These are phyloP conservation scores for Oscheius sp. DNA, from an alignment of 2,888 invertebrate genomes.

Conservation along the genomic window DNA sequence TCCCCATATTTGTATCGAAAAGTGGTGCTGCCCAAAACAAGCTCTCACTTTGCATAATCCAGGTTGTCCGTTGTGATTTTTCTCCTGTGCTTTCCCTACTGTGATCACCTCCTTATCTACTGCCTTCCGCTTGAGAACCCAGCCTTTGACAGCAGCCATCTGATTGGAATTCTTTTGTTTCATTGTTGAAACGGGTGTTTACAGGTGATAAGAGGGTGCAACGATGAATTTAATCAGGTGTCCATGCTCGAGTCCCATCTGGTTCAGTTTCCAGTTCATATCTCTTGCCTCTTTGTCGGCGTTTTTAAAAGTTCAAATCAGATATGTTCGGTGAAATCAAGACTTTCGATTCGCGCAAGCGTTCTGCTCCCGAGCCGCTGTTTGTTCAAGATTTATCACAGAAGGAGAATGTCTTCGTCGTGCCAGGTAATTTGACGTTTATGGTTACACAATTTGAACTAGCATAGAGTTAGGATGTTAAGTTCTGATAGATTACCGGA, in stretches of 20 bases:
- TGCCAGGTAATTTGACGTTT: constrained; percentile 10
- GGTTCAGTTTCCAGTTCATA: constrained; percentile 23
- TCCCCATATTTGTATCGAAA: constrained; percentile 1
- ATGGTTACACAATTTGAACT: no score
- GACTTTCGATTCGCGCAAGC: constrained; percentile 45
- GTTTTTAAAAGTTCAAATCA: not conserved
- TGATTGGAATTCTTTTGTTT: constrained; percentile 12
- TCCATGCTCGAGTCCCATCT: not conserved
- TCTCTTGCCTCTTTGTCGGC: constrained; percentile 6
- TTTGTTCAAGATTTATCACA: constrained; percentile 34
- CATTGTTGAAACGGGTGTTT: constrained; percentile 10
- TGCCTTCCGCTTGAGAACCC: not conserved
- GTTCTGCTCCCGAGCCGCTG: constrained; percentile 45
- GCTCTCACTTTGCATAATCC: constrained; percentile 1
- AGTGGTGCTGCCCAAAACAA: constrained; percentile 7
- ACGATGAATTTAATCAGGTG: constrained; percentile 32
- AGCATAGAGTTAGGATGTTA: no score
- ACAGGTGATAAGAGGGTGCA: constrained; percentile 26
- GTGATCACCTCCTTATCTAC: constrained; percentile 4
- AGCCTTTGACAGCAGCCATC: constrained; percentile 2
- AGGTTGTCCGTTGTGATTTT: constrained; percentile 3
- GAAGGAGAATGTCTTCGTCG: constrained; percentile 30
- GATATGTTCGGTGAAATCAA: constrained; percentile 51
- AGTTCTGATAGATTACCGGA: no score
- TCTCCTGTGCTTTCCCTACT: not conserved